Evolutionary conservation across 2,797 vertebrate genomes (phyloP), one percentile per base, ranked within the genome.

Genomic region (Holocentrus rufus): DNA sequence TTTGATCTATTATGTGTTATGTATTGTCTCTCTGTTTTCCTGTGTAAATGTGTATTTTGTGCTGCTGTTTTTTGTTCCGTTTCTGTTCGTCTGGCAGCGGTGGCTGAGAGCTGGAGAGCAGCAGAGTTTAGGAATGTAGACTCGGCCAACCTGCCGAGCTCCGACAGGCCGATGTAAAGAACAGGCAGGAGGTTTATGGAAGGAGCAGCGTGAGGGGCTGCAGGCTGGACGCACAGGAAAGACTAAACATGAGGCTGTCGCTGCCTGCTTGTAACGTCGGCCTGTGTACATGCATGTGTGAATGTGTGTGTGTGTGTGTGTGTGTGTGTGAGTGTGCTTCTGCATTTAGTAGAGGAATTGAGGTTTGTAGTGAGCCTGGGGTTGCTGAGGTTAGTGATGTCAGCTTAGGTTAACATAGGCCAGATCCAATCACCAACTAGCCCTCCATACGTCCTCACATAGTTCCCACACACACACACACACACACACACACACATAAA

Each of bases 301-400:
- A 6, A 1, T 34, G 31, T 34, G 8, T 2, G 11, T 39, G 36
- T 39, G 36, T 39, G 36, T 39, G 36, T 39, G 36, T 39, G 36
- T 39, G 36, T 23, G 18, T 58, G 58, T 10, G 42, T 15, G 23
- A 39, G 39, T 39, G 18, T 10, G 10, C 56, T 34, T 62, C 49
- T 66, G 25, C 25, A 27, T 27, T 27, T 27, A 4, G 2, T 13
- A 46, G 44, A 27, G 44, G 11, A 46, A 14, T 46, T 65, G 11
- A 58, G 47, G 31, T 17, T 25, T 36, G 49, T 17, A 54, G 49
- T 64, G 62, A 73, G 22, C 42, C 25, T 39, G 15, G 23, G 62
- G 17, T 58, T 49, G 25, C 10, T 47, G 39, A 17, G 42, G 63
- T 65, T 23, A 39, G 30, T 10, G 2, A 27, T 39, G 54, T 55